Evolutionary conservation across 2,797 vertebrate genomes (phyloP).

Genomic region (Sebastes oblongus): DNA sequence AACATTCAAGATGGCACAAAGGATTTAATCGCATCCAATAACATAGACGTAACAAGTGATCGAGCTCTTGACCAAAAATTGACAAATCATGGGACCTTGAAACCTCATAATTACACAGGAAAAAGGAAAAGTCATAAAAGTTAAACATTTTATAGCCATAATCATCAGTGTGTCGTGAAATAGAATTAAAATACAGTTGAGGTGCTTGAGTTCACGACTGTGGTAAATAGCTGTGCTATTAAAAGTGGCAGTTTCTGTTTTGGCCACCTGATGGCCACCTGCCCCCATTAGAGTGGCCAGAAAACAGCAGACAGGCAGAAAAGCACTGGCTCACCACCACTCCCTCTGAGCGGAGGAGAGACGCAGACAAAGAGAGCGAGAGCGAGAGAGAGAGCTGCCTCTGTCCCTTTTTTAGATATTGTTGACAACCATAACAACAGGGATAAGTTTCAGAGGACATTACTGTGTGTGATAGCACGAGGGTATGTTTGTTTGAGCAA

Average conservation of each 20-base stretch:
- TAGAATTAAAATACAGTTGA: conserved; percentile 20
- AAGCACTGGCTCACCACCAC: conserved; percentile 47
- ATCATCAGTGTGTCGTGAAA: conserved; percentile 33
- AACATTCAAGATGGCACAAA: conserved; percentile 47
- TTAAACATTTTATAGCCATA: conserved; percentile 47
- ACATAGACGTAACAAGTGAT: conserved; percentile 46
- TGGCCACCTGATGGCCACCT: conserved; percentile 89
- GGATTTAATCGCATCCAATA: conserved; percentile 37
- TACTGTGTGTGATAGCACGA: conserved; percentile 58
- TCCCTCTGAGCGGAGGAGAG: conserved; percentile 47
- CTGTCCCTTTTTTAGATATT: conserved; percentile 63
- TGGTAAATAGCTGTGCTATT: conserved; percentile 11
- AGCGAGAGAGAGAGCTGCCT: conserved; percentile 16
- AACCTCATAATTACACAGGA: conserved; percentile 50
- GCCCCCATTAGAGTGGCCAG: conserved; percentile 73
- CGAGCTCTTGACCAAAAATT: conserved; percentile 20
- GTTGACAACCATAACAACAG: conserved; percentile 70
- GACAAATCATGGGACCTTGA: conserved; percentile 48
- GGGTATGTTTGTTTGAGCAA: conserved; percentile 55
- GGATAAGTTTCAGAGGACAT: conserved; percentile 68
- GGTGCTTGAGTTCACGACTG: conserved; percentile 23
- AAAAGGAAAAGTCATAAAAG: conserved; percentile 38
- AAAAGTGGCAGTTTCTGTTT: conserved; percentile 79
- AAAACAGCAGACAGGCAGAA: conserved; percentile 44
- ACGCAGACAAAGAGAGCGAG: conserved; percentile 48